Base-by-base conservation (phyloP, 2,888 invertebrate species). In the Cactoblastis cactorum region DNA sequence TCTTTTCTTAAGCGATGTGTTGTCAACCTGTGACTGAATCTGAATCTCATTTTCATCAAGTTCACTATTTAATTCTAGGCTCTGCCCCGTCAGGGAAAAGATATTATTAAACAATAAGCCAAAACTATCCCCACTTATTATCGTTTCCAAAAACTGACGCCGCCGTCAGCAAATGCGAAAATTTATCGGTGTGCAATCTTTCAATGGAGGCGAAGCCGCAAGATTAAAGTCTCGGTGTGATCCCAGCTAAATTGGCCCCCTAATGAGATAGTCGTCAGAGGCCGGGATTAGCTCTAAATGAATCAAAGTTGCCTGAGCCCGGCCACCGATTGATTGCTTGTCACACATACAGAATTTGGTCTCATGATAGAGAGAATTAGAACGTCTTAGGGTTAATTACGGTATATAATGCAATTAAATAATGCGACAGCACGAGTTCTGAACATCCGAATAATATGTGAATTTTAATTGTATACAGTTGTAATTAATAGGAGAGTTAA, bases 191-290 rank as follows among this genome's bases (percentile, higher is more conserved):
- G 43, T 53, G 55, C 54, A 56, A 57, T 55, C 51, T 54, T 58
- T 61, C 54, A 57, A 54, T 53, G 52, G 53, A 28, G 28, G 28
- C 64, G 62, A 74, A 77, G 67, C 79, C 73, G 53, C 73, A 69
- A 77, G 78, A 80, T 82, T 80, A 81, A 80, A 78, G 80, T 76
- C 74, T 81, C 71, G 64, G 62, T 62, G 67, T 75, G 79, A 78
- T 79, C 77, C 76, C 68, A 72, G 77, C 82, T 80, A 82, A 85
- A 84, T 85, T 83, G 83, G 77, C 71, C 79, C 74, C 69, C 77
- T 83, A 84, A 85, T 85, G 80, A 81, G 83, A 80, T 80, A 83
- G 80, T 80, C 76, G 63, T 71, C 73, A 67, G 67, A 67, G 72
- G 74, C 71, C 63, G 67, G 76, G 81, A 80, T 83, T 81, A 83